Percentiles rank a stretch among this genome's conserved stretches.
Evolutionary conservation across 1,140 invertebrate genomes (phyloP).

Genomic region (Apis dorsata): DNA sequence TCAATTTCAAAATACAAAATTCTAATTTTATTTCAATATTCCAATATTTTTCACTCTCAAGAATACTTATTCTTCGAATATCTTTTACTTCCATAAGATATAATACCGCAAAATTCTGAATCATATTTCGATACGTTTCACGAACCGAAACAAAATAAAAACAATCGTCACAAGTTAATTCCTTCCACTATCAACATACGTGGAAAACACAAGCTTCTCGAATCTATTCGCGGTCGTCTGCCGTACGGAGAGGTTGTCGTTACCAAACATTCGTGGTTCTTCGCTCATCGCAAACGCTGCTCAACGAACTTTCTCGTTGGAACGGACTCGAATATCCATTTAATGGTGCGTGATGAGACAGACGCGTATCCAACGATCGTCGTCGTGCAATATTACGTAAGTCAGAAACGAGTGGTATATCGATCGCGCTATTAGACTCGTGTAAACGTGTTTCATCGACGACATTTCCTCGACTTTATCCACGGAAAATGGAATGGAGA

Average conservation of each 20-base stretch:
- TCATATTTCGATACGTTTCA: neutral
- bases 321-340: neutral
- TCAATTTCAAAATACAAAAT: no score
- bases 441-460: constrained; percentile 37
- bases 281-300: neutral
- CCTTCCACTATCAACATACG: neutral
- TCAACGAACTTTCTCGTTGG: neutral
- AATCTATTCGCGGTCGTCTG: neutral
- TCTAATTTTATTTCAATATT: no score
- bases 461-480: constrained; percentile 1
- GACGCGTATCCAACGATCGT: neutral
- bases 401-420: constrained; percentile 20
- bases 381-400: constrained; percentile 35
- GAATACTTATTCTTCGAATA: no score
- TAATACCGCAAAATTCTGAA: no score
- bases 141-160: neutral
- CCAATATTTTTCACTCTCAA: no score
- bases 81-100: no score
- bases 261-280: neutral
- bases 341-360: neutral
- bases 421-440: constrained; percentile 34
- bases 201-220: neutral
- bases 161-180: neutral
- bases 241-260: neutral
- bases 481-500: neutral